Evolutionary conservation across 92 coral and sea anemone species (phyloP).

Genomic region (Phymanthus crucifer): DNA sequence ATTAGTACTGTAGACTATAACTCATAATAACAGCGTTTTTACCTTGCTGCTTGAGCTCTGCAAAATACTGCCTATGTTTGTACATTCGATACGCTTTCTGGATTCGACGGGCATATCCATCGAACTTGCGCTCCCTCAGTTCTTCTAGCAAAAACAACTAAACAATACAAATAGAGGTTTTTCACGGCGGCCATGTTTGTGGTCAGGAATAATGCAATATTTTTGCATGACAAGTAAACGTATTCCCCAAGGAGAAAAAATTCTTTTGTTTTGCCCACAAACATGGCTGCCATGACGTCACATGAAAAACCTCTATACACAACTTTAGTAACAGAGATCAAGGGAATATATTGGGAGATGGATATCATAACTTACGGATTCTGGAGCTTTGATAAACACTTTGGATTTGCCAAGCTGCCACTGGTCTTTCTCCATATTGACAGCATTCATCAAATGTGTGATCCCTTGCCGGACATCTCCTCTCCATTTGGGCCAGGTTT

Average conservation of each 20-base stretch:
- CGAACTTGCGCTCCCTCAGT: conserved; percentile 92
- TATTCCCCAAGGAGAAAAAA: no score
- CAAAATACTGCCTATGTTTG: conserved; percentile 93
- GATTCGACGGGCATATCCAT: conserved; percentile 85
- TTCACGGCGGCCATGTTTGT: no score
- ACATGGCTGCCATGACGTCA: no score
- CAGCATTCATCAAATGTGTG: conserved; percentile 89
- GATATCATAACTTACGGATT: conserved; percentile 76
- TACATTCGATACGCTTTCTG: conserved; percentile 96
- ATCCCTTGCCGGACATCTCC: conserved; percentile 91
- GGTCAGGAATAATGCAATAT: no score
- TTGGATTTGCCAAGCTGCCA: conserved; percentile 98
- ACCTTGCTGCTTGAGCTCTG: conserved; percentile 99
- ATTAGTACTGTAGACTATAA: no score
- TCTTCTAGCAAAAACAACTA: conserved; percentile 97
- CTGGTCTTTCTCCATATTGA: conserved; percentile 96
- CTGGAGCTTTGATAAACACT: conserved; percentile 95
- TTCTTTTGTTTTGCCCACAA: no score
- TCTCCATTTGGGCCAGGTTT: conserved; percentile 92
- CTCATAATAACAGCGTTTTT: neutral
- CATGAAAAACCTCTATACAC: no score
- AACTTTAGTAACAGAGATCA: no score
- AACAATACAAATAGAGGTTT: neutral
- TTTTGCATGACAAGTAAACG: no score
- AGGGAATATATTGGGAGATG: no score